These are phyloP conservation scores for Lophius piscatorius DNA, from an alignment of 2,113 vertebrate genomes.

Conservation along the genomic window DNA sequence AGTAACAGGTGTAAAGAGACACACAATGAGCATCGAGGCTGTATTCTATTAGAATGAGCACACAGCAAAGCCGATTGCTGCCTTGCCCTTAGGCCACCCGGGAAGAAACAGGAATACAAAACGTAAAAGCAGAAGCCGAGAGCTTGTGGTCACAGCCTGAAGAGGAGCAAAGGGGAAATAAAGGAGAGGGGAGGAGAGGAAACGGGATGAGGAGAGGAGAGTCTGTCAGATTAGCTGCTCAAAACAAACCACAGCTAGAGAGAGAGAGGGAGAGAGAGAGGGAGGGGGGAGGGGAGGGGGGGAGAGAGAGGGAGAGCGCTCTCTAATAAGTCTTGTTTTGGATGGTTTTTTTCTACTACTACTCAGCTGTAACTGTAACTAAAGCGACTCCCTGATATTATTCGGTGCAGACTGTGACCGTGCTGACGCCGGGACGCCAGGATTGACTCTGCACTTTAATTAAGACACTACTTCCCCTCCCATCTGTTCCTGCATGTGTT, in stretches of 20 bases:
- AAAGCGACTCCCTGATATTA: constrained; percentile 73
- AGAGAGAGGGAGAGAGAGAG: background rate
- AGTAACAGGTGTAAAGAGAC: constrained; percentile 34
- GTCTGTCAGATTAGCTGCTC: constrained; percentile 69
- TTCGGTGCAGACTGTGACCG: constrained; percentile 64
- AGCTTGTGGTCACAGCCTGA: constrained; percentile 63
- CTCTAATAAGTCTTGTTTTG: constrained; percentile 63
- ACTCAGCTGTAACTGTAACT: constrained; percentile 69
- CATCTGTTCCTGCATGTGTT: constrained; percentile 72
- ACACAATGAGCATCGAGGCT: background rate
- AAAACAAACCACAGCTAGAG: constrained; percentile 41
- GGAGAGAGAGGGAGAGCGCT: constrained; percentile 1
- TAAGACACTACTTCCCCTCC: constrained; percentile 70
- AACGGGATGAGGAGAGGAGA: constrained; percentile 47
- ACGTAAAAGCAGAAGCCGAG: constrained; percentile 30
- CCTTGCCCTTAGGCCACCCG: constrained; percentile 53
- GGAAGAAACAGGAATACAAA: constrained; percentile 47
- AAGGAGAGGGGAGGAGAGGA: constrained; percentile 47
- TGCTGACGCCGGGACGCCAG: constrained; percentile 67
- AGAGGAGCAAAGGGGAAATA: constrained; percentile 50
- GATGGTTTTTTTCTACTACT: constrained; percentile 25
- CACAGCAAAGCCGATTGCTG: constrained; percentile 23
- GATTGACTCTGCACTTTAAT: constrained; percentile 76
- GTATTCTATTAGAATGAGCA: constrained; percentile 16
- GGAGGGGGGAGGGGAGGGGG: background rate